Evolutionary conservation across 2,888 invertebrate species (phyloP), one percentile per base, ranked within the genome.

Genomic region (Apodemia mormo): DNA sequence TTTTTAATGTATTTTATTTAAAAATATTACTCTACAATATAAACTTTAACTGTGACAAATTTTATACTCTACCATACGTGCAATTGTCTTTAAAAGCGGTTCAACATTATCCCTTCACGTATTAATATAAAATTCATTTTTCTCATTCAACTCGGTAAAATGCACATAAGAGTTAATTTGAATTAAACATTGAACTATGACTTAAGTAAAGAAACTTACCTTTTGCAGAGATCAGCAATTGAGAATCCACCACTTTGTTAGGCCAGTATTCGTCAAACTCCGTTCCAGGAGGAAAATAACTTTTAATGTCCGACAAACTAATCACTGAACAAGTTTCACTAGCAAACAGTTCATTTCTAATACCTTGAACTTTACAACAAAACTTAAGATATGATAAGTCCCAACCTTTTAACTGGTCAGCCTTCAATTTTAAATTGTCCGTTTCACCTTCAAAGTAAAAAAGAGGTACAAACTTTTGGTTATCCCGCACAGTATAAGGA

Each of bases 211-310:
- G 68, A 73, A 71, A 77, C 84, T 85, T 73, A 94, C 95, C 95
- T 82, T 96, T 95, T 56, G 96, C 95, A 68, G 94, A 95, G 78
- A 97, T 95, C 65, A 97, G 89, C 30, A 97, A 93, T 84, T 97
- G 97, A 0, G 96, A 96, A 81, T 97, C 97, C 75, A 97, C 96
- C 71, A 97, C 96, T 89, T 97, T 97, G 83, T 96, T 96, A 0
- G 98, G 98, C 98, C 98, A 98, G 86, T 98, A 98, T 80, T 98
- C 97, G 84, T 98, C 98, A 83, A 98, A 98, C 78, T 96, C 95
- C 0, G 98, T 98, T 37, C 97, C 97, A 9, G 96, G 96, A 0
- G 97, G 97, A 80, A 98, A 98, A 84, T 98, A 98, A 85, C 97
- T 97, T 85, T 97, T 97, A 79, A 98, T 97, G 88, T 98, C 98